Evolutionary conservation across 1,140 invertebrate genomes (phyloP).

Genomic region (Eulimnadia texana): DNA sequence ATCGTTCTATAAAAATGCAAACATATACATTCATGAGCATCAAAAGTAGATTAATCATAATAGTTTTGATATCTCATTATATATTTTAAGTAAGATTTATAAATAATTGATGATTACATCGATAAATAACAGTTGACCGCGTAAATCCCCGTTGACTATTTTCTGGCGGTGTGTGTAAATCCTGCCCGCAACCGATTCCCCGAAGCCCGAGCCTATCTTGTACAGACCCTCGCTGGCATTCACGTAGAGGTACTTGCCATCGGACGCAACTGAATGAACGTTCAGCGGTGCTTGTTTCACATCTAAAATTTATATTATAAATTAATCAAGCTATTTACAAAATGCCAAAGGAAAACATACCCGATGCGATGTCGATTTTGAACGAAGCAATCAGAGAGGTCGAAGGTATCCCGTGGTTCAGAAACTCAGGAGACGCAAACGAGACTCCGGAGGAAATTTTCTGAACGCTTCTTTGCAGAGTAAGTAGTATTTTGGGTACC

Average conservation of each 20-base stretch:
- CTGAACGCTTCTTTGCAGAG: conserved; percentile 76
- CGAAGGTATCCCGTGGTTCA: conserved; percentile 67
- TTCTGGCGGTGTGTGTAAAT: conserved; percentile 64
- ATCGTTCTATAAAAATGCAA: not conserved
- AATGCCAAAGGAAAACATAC: conserved; percentile 21
- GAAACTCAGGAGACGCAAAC: conserved; percentile 61
- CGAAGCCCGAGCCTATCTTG: conserved; percentile 86
- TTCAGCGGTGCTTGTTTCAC: no score
- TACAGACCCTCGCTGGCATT: conserved; percentile 59
- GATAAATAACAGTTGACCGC: conserved; percentile 14
- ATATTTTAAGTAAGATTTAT: not conserved
- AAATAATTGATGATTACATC: no score
- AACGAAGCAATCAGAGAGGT: conserved; percentile 60
- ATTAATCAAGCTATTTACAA: conserved; percentile 3
- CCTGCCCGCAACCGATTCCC: conserved; percentile 73
- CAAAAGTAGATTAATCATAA: not conserved
- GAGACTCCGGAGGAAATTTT: conserved; percentile 71
- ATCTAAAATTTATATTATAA: conserved; percentile 39
- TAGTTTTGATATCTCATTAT: not conserved
- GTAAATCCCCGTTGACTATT: conserved; percentile 18
- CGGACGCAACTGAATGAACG: conserved; percentile 48
- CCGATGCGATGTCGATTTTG: conserved; percentile 36
- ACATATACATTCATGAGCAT: conserved; percentile 3
- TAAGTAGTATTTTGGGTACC: conserved; percentile 72
- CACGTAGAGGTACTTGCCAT: conserved; percentile 77